Evolutionary conservation across 2,888 invertebrate species (phyloP), one percentile per base, ranked within the genome.

Genomic region (Sceliomorpha sp.): DNA sequence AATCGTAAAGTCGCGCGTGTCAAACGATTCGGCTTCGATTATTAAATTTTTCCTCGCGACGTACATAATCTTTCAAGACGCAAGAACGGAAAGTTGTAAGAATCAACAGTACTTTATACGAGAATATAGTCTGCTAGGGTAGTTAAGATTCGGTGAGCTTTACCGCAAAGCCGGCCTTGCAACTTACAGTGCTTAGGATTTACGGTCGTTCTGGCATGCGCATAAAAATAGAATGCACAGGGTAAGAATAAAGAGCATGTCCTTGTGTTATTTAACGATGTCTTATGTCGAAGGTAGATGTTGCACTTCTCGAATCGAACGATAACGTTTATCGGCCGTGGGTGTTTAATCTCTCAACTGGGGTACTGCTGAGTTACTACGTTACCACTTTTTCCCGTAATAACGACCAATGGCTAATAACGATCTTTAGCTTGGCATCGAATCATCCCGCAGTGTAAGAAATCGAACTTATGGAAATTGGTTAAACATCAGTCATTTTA

Each of bases 121-220:
- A 13, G 12, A 26, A 40, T 39, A 50, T 50, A 50, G 36, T 42
- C 10, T 14, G 9, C 37, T 3, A 14, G 13, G 50, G 13, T 14
- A 8, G 14, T 29, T 27, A 34, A 50, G 50, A 50, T 50, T 50
- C 34, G 26, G 15, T 9, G 27, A 50, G 39, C 29, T 50, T 50
- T 37, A 34, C 50, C 12, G 27, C 29, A 37, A 50, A 50, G 50
- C 50, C 50, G 37, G 17, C 37, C 37, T 50, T 48, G 34, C 24
- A 48, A 36, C 48, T 48, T 36, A 14, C 48, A 36, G 24, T 48
- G 26, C 40, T 48, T 29, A 15, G 50, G 37, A 50, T 37, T 50
- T 50, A 37, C 37, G 24, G 39, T 39, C 48, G 34, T 36, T 27
- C 15, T 50, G 50, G 15, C 17, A 15, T 29, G 50, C 50, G 50